These are phyloP conservation scores for Flexamia atlantica DNA, from an alignment of 2,888 invertebrate species.

Conservation along the genomic window DNA sequence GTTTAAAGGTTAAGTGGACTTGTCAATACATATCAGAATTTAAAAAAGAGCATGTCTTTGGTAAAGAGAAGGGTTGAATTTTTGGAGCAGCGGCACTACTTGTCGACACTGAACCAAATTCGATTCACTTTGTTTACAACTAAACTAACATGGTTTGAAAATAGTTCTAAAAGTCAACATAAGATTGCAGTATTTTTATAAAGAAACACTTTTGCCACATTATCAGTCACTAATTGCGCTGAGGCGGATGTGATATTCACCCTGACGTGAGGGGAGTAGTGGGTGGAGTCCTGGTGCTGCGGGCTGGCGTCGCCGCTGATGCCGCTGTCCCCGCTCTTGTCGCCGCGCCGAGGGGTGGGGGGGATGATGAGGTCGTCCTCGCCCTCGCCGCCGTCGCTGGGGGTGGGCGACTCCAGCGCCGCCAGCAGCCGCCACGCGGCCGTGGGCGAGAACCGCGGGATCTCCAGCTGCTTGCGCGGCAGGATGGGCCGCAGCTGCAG, in stretches of 20 bases:
- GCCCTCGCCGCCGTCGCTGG: slow-evolving; percentile 69
- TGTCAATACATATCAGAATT: no score
- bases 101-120: no score
- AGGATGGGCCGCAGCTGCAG: slow-evolving; percentile 87
- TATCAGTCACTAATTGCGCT: no score
- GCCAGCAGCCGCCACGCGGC: slow-evolving; percentile 89
- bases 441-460: slow-evolving; percentile 89
- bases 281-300: slow-evolving; percentile 71
- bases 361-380: slow-evolving; percentile 73
- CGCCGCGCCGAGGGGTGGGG: slow-evolving; percentile 74
- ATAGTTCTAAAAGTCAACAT: no score
- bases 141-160: no score
- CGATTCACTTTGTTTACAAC: no score
- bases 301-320: slow-evolving; percentile 89
- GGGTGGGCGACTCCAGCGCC: slow-evolving; percentile 76
- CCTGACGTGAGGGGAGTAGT: slow-evolving; percentile 69
- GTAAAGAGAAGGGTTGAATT: no score
- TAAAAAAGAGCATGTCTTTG: no score
- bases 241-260: background rate
- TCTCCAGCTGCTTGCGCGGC: slow-evolving; percentile 87
- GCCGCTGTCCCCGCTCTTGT: slow-evolving; percentile 90
- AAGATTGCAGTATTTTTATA: no score
- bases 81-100: no score
- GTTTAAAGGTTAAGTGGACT: no score
- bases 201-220: no score